Base-by-base conservation (phyloP, 2,888 invertebrate genomes). In the Encarsia formosa region DNA sequence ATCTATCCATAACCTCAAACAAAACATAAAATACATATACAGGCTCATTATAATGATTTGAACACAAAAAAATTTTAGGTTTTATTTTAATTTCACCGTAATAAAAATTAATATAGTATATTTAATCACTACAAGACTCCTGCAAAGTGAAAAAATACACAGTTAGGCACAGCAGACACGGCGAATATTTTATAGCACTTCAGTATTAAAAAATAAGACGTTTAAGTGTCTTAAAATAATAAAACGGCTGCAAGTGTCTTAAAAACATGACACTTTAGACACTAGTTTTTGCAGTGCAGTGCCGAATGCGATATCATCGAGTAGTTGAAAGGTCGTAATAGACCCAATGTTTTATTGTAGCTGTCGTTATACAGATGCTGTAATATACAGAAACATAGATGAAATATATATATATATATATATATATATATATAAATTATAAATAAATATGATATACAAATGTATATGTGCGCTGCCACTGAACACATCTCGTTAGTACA, bases 401-500 rank as follows among this genome's bases (percentile, higher is more conserved):
- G 61, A 59, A 51, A 57, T 50, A 57, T 52, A 59, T 23, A 40
- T 15, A 40, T 19, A 37, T 19, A 37, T 49, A 57, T 50, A 57
- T 57, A 57, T 59, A 61, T 57, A 56, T 57, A 53, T 54, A 57
- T 57, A 58, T 56, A 37, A 19, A 37, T 34, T n/a, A n/a, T n/a
- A n/a, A n/a, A 34, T 34, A 34, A 34, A 34, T 34, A 34, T 50
- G 54, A 52, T n/a, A 57, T 58, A 57, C 61, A 62, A 56, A 57
- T 57, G 57, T 59, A 57, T 54, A 59, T 59, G 57, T 57, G 63
- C 60, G 68, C 70, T 73, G 73, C 73, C 73, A 73, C 72, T 71
- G 69, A 70, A 73, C 71, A 72, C 72, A 72, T 71, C 68, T 71
- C 70, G 64, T 70, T 71, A 72, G 73, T 71, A 71, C 70, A 72